Base-by-base conservation (phyloP, 2,113 vertebrate genomes). In the Lycocorax pyrrhopterus region DNA sequence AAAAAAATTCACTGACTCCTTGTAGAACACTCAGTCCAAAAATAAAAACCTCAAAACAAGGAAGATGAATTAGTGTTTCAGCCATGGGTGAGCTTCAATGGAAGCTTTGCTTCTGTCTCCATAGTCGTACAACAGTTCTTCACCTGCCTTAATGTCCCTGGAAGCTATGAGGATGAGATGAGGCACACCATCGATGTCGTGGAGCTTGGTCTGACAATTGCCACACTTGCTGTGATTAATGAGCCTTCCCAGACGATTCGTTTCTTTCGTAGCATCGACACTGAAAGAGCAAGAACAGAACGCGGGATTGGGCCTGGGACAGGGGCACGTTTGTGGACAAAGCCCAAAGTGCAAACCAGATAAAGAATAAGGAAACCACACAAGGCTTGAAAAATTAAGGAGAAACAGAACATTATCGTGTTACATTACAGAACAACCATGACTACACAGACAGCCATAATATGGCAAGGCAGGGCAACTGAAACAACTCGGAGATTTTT, bases 151-250 rank as follows among this genome's bases (percentile, higher is more conserved):
- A 67, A 99, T 99, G 98, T 99, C 98, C 53, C 98, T 98, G 79
- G 99, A 98, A 17, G 99, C 99, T 30, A 99, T 98, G 83, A 99
- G 94, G 93, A 99, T 99, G 94, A 99, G 98, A 96, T 99, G 99
- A 87, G 99, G 99, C 56, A 97, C 97, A 20, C 98, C 98, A 3
- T 98, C 97, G 3, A 99, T 98, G 94, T 98, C 97, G n/a, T 99
- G 99, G 30, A 99, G 98, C 72, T 98, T 99, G 11, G 99, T 99
- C 49, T 99, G 99, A 94, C 99, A 99, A 95, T 99, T 99, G 62
- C 99, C 99, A 43, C 93, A 98, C 94, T 99, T 99, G 95, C 99
- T 99, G 98, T 99, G 99, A 89, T 99, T 99, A 78, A 99, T 98
- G 56, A 99, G 98, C 56, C 99, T 97, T 5, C 99, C 99, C 32